Base-by-base conservation (phyloP, 2,113 vertebrate genomes). In the Nothobranchius furzeri region DNA sequence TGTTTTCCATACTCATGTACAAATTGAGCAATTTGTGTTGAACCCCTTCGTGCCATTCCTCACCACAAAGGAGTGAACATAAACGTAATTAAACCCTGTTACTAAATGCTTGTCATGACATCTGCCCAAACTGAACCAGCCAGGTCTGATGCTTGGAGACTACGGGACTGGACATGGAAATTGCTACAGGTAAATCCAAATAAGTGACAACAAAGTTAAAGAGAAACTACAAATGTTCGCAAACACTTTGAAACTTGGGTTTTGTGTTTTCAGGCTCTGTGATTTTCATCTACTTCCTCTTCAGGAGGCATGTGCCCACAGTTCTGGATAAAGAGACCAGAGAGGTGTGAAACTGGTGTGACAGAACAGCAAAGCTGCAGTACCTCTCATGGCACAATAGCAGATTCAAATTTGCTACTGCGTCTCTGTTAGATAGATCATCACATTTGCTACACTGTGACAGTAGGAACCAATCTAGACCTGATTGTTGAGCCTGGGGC, bases 391-490 rank as follows among this genome's bases (percentile, higher is more conserved):
- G 42, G 9, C 11, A 35, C 50, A 25, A 17, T 3, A 51, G 42
- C 59, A 46, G 0, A 49, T 57, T 7, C 46, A 10, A 59, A 55
- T 64, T 36, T 57, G 48, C 60, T 62, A 14, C 12, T 7, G 50
- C 56, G 45, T 11, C 43, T 56, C 53, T 60, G 52, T 82, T 52
- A 50, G 51, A 54, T 48, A 50, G 51, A 54, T 30, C 37, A 36
- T 50, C 24, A 43, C 50, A 46, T 64, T 56, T 58, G 24, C 71
- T 64, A 49, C 50, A 49, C 40, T 52, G 68, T 74, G 81, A 71
- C 69, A 68, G 64, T 52, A 24, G 46, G 17, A 72, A 50, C 68
- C 55, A 57, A 54, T 66, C 73, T 3, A 17, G 60, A 47, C 64
- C 55, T 30, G 46, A 75, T 25, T 35, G 9, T 37, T 25, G 7